Conservation (phyloP, 2,113 vertebrate species). For the Synodontis membranacea region DNA sequence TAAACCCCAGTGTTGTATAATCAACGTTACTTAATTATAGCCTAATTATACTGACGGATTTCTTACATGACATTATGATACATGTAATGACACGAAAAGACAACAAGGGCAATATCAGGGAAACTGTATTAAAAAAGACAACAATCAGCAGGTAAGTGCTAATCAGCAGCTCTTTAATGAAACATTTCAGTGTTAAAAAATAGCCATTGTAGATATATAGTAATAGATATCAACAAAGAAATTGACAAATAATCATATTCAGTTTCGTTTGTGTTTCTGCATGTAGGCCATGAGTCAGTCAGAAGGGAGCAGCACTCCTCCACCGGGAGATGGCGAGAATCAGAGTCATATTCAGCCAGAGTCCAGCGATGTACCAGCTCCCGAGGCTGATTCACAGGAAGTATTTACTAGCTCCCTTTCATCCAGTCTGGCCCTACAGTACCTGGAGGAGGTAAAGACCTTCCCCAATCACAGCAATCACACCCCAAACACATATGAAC, state of each 20-base stretch:
- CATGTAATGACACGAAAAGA: background rate
- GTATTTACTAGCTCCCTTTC: constrained; percentile 62
- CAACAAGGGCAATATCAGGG: background rate
- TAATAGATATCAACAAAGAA: background rate
- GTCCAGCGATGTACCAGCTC: constrained; percentile 61
- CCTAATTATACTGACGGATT: background rate
- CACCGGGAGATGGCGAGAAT: constrained; percentile 44
- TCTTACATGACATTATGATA: background rate
- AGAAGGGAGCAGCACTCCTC: constrained; percentile 52
- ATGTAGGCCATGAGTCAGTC: constrained; percentile 74
- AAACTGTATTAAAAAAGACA: background rate
- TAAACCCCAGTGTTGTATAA: background rate
- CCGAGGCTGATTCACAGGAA: constrained; percentile 65
- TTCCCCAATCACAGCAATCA: background rate
- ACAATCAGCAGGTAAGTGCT: background rate
- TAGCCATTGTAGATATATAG: background rate
- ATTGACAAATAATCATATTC: background rate
- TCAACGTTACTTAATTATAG: background rate
- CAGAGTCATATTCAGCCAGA: constrained; percentile 35
- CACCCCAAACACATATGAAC: background rate
- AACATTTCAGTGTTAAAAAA: background rate
- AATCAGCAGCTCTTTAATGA: background rate
- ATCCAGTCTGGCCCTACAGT: constrained; percentile 75
- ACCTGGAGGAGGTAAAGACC: constrained; percentile 81
- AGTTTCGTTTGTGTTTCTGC: constrained; percentile 37